These are phyloP conservation scores for Cydia pomonella DNA, from an alignment of 1,140 invertebrate genomes.

Conservation along the genomic window DNA sequence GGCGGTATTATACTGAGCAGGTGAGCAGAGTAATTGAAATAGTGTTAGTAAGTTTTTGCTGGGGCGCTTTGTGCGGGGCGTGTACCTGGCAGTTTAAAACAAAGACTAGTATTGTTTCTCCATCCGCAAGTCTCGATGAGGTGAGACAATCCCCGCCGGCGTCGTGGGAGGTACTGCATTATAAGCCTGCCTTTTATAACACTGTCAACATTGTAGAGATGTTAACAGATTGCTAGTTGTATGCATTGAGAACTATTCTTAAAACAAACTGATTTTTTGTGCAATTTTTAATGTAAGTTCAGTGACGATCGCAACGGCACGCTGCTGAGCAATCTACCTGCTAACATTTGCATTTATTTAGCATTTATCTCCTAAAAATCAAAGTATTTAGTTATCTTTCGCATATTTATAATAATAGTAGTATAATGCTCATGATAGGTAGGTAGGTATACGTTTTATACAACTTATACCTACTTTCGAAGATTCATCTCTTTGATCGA, in stretches of 20 bases:
- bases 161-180: conserved; percentile 27
- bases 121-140: conserved; percentile 17
- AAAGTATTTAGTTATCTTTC: background rate
- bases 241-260: conserved; percentile 33
- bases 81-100: conserved; percentile 31
- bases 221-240: conserved; percentile 62
- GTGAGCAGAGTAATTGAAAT: conserved; percentile 42
- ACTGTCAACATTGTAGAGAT: conserved; percentile 46
- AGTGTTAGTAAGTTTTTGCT: conserved; percentile 21
- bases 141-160: conserved; percentile 21
- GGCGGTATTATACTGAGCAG: conserved; percentile 53
- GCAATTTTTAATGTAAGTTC: conserved; percentile 28
- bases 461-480: no score
- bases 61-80: background rate
- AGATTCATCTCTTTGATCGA: no score
- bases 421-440: no score
- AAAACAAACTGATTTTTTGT: conserved; percentile 37
- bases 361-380: background rate
- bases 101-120: conserved; percentile 28
- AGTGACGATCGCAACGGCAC: conserved; percentile 68
- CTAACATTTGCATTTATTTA: background rate
- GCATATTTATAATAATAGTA: background rate
- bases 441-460: no score
- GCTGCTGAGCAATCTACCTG: conserved; percentile 34
- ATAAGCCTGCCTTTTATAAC: conserved; percentile 14